Evolutionary conservation across 2,797 vertebrate species (phyloP).

Genomic region (Brachymystax lenok): DNA sequence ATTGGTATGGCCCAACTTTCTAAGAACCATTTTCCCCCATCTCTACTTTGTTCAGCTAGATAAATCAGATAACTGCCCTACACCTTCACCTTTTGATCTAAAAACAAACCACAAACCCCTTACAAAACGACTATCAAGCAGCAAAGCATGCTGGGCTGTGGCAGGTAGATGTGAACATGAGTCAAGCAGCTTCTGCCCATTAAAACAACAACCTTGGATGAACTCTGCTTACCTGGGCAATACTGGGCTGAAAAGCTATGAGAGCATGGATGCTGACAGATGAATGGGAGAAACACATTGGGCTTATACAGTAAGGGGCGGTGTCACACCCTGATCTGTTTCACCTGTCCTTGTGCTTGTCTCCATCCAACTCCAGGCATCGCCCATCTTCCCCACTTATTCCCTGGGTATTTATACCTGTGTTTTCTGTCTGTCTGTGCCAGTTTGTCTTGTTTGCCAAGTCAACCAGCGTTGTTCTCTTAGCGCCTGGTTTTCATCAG

Average conservation of each 20-base stretch:
- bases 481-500: no score
- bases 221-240: constrained; percentile 52
- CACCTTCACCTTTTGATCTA: constrained; percentile 32
- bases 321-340: no score
- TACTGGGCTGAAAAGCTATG: constrained; percentile 62
- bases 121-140: background rate
- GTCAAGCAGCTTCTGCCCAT: background rate
- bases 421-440: no score
- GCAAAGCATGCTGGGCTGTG: background rate
- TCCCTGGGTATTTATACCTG: no score
- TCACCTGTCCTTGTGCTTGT: no score
- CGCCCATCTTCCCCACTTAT: no score
- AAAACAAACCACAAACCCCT: constrained; percentile 30
- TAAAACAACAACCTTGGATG: constrained; percentile 37
- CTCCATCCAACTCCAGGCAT: no score
- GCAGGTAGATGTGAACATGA: background rate
- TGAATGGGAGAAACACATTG: constrained; percentile 53
- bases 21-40: background rate
- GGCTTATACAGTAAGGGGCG: constrained; percentile 35
- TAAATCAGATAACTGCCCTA: constrained; percentile 41
- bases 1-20: background rate
- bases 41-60: background rate
- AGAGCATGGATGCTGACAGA: constrained; percentile 63
- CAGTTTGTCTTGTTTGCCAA: no score
- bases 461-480: no score